Base-by-base conservation (phyloP, 1,140 invertebrate genomes). In the Charaxes varanes region DNA sequence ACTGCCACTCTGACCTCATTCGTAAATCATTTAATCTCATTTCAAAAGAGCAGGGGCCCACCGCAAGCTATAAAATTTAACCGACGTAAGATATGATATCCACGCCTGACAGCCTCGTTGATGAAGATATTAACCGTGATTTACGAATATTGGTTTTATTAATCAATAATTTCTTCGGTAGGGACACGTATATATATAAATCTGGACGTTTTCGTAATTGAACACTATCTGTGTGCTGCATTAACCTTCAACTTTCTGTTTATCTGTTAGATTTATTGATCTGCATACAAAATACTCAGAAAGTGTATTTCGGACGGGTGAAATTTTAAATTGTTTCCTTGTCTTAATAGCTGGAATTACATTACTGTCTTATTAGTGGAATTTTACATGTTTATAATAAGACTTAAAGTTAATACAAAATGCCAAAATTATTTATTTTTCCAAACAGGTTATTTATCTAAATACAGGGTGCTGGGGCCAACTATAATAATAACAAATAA, bases 11-110 rank as follows among this genome's bases (percentile, higher is more conserved):
- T 77, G 77, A 79, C 74, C 77, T 71, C 77, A 73, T 77, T 77
- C 74, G 77, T 81, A 81, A 78, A 81, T 78, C 65, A 72, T 72
- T 77, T 72, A 77, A 69, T 73, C 58, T 72, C 61, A 67, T 68
- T 63, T 50, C 52, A 51, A 53, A 64, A 64, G 63, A 71, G 46
- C 62, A 57, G 59, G 57, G 56, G 60, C 63, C 61, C 53, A 53
- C 53, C 51, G 42, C 37, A 47, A 51, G 47, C 58, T 59, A 71
- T 71, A 69, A 60, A 70, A 62, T 58, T 57, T 41, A 50, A 42
- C 44, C 56, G 41, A 64, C 56, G 32, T 45, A 47, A 59, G 53
- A 59, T 62, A 56, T 43, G 51, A 54, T 55, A 55, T 47, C 38
- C 42, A 42, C 7, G 16, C 17, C 30, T 28, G 38, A 42, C 38